Evolutionary conservation across 2,888 invertebrate genomes (phyloP), one percentile per base, ranked within the genome.

Genomic region (Megalurothrips usitatus): DNA sequence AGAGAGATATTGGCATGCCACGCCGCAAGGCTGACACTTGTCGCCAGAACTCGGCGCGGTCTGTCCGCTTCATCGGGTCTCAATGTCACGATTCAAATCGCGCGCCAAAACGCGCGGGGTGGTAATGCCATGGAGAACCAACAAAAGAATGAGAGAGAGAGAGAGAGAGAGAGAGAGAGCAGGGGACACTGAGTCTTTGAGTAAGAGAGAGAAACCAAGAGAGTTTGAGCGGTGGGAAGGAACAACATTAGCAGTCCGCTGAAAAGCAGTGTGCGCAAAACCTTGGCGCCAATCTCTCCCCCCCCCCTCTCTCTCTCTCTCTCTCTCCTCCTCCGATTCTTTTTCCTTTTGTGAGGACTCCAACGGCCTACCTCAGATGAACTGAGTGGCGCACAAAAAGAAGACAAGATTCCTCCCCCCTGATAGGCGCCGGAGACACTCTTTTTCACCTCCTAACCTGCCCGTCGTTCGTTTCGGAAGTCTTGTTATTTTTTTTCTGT

Each of bases 181-280:
- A n/a, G n/a, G n/a, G n/a, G 34, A 43, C 34, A 43, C 34, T 43
- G 34, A 4, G 34, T n/a, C n/a, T n/a, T n/a, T n/a, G n/a, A n/a
- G n/a, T n/a, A 43, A 43, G 34, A 43, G 34, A n/a, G n/a, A n/a
- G n/a, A n/a, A n/a, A n/a, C n/a, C n/a, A n/a, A n/a, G 34, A 43
- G 34, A 43, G 34, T 43, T 43, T 43, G 63, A 26, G 23, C 9
- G 43, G 34, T 80, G 17, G 63, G 79, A 81, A 80, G 19, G 49
- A 81, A 81, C 80, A 43, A 47, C 63, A 78, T 52, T 47, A 34
- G 58, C 43, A 6, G 34, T 58, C 58, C 58, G 14, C 58, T 14
- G 58, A 17, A 43, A 14, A 58, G 58, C 34, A 43, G 34, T 43
- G 34, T 43, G 34, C 34, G 34, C 58, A 58, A 58, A 43, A 58